phyloP scores from a whole-genome alignment of 1,140 invertebrate species.

The Pseudachorutes palmiensis region DNA sequence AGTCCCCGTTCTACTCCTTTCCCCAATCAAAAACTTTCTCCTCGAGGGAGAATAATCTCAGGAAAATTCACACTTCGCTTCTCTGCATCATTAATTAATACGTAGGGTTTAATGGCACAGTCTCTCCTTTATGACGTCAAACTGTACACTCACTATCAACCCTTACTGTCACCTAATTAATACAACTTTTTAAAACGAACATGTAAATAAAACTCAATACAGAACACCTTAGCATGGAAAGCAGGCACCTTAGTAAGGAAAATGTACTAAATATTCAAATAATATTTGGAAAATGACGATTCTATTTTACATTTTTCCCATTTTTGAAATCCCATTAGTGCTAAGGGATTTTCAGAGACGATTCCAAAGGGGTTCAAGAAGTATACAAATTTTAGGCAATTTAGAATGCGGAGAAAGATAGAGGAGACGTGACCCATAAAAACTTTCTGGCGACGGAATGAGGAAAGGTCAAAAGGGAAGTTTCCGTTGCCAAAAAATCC shows the following conservation, averaged over 20 bases:
- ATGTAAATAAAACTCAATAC: too few species aligned
- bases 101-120: not conserved
- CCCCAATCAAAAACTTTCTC: slow-evolving; percentile 9
- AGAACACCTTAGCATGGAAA: too few species aligned
- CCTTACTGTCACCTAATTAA: too few species aligned
- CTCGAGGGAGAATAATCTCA: slow-evolving; percentile 3
- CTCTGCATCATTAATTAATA: slow-evolving; percentile 6
- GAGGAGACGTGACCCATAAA: not conserved
- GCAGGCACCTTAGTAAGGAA: too few species aligned
- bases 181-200: too few species aligned
- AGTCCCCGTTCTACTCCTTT: not conserved
- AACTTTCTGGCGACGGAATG: not conserved
- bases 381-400: slow-evolving; percentile 5
- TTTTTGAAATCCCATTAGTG: not conserved
- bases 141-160: too few species aligned
- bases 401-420: slow-evolving; percentile 2
- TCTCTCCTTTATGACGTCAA: too few species aligned
- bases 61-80: slow-evolving; percentile 5
- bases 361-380: too few species aligned
- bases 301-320: too few species aligned
- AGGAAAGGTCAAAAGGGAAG: not conserved
- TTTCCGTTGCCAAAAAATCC: not conserved
- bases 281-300: too few species aligned
- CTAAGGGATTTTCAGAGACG: not conserved
- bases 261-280: too few species aligned